Base-by-base conservation (phyloP, 1,140 invertebrate species). In the Notospermus geniculatus region DNA sequence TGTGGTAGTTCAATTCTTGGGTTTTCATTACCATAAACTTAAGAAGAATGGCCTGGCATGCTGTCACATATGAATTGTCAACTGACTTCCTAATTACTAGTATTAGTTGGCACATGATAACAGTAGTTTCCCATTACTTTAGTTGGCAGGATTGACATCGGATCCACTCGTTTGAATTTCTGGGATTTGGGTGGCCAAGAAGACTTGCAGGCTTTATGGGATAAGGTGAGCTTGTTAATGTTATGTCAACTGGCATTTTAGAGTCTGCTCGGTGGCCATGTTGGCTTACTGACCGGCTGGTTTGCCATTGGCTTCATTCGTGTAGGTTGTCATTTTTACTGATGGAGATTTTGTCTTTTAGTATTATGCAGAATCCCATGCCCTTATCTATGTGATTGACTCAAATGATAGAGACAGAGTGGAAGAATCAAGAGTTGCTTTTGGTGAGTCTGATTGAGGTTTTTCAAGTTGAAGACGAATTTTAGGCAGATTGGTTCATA, bases 161-260 rank as follows among this genome's bases (percentile, higher is more conserved):
- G 87, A 64, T 91, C 92, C 36, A 88, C 98, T 13, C 86, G 90
- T 63, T 83, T 99, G 23, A 98, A 96, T 80, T 98, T 99, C 81
- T 99, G 96, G 96, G 97, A 99, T 85, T 86, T 99, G 15, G 97
- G 97, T 29, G 97, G 97, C 1, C 96, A 99, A 81, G 89, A 91
- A 80, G 96, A 98, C 80, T 82, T 99, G n/a, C 95, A 98, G 77
- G 92, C 92, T 9, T 79, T 99, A n/a, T 99, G 97, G 97, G 94
- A 98, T 76, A 98, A 98, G 83, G 92, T 94, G 82, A 67, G 56
- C n/a, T n/a, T n/a, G n/a, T n/a, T n/a, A n/a, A 66, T 11, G 28
- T 15, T 36, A 25, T 32, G 11, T 15, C 30, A 56, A n/a, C n/a
- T n/a, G n/a, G n/a, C n/a, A n/a, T n/a, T n/a, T n/a, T n/a, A n/a